phyloP scores from a whole-genome alignment of 2,113 vertebrate species.

The Corythoichthys intestinalis region DNA sequence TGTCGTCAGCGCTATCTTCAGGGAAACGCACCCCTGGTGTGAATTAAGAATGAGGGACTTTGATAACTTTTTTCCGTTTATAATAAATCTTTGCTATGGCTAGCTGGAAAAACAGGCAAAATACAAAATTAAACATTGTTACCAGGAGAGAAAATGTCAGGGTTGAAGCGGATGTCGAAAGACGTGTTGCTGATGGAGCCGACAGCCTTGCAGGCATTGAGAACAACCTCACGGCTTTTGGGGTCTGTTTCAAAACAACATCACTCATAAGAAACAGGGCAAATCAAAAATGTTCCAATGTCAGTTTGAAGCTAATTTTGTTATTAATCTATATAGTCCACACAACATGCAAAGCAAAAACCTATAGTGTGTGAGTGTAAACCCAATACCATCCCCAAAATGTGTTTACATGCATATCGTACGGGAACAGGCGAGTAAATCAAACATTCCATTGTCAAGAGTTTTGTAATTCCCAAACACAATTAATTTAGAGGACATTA shows the following conservation, averaged over 20 bases:
- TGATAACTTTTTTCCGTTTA: not conserved
- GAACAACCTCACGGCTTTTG: slow-evolving; percentile 91
- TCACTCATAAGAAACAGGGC: not conserved
- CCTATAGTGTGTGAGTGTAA: not conserved
- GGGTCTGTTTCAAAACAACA: slow-evolving; percentile 72
- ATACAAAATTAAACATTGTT: not conserved
- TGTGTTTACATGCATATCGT: slow-evolving; percentile 28
- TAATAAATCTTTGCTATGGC: not conserved
- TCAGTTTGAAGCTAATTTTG: not conserved
- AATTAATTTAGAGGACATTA: slow-evolving; percentile 14
- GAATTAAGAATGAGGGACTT: no score
- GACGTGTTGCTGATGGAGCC: slow-evolving; percentile 91
- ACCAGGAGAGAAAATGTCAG: slow-evolving; percentile 98
- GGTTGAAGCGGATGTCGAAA: slow-evolving; percentile 97
- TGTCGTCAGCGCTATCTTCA: slow-evolving; percentile 81
- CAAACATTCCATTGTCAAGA: not conserved
- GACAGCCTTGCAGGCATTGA: slow-evolving; percentile 92
- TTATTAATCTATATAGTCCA: not conserved
- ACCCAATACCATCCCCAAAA: slow-evolving; percentile 9
- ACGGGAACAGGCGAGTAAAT: not conserved
- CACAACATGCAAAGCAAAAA: not conserved
- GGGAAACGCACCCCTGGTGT: slow-evolving; percentile 88
- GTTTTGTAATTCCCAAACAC: slow-evolving; percentile 9
- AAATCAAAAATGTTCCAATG: not conserved
- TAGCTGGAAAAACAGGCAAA: not conserved